Percentiles rank a stretch among this genome's conserved stretches.
phyloP scores from a whole-genome alignment of 2,113 vertebrate species.

The Clarias macrocephalus region DNA sequence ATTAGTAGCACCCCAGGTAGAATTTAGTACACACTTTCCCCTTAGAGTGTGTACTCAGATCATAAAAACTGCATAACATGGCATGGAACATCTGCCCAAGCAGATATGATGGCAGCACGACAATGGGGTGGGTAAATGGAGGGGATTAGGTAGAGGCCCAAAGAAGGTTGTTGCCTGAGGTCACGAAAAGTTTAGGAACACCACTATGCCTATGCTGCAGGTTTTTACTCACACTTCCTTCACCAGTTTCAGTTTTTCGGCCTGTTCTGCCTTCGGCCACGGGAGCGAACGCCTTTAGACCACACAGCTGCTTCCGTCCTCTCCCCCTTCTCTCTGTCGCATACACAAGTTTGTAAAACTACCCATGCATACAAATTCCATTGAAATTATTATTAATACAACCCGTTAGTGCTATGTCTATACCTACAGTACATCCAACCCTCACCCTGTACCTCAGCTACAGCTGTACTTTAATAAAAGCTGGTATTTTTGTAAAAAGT shows the following conservation, averaged over 20 bases:
- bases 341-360: neutral
- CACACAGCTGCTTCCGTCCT: constrained; percentile 7
- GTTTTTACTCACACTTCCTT: neutral
- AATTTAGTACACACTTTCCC: neutral
- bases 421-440: neutral
- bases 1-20: neutral
- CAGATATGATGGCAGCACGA: neutral
- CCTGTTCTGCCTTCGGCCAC: neutral
- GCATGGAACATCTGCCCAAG: neutral
- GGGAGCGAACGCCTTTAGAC: constrained; percentile 8
- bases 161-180: neutral
- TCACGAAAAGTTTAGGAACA: constrained; percentile 8
- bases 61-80: neutral
- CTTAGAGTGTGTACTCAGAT: no score
- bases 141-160: neutral
- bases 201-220: neutral
- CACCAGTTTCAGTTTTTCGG: neutral
- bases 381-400: neutral
- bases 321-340: neutral
- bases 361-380: neutral
- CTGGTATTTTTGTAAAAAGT: neutral
- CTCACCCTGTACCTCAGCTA: neutral
- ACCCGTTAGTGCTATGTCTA: neutral
- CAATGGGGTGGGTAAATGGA: neutral
- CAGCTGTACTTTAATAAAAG: neutral